These are phyloP conservation scores for Drosophila tristis DNA, from an alignment of 1,140 invertebrate species.

Conservation along the genomic window DNA sequence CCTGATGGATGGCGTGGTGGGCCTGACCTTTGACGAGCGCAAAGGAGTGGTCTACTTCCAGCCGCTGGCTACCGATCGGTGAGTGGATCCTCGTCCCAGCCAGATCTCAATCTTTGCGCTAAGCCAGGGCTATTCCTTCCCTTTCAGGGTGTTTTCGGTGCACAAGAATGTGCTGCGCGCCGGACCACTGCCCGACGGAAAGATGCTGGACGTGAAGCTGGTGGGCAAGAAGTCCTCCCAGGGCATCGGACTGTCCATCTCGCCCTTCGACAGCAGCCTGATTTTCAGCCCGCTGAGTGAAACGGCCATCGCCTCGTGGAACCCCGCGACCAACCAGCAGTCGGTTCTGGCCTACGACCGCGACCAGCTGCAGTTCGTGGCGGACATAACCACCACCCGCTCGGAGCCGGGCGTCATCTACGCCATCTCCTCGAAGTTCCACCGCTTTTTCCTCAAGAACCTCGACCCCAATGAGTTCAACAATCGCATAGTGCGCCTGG, in stretches of 20 bases:
- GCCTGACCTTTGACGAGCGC: conserved; percentile 89
- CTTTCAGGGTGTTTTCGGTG: conserved; percentile 89
- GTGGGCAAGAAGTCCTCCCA: conserved; percentile 93
- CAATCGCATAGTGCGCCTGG: conserved; percentile 87
- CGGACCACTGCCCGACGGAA: conserved; percentile 88
- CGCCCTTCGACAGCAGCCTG: conserved; percentile 88
- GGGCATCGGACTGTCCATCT: conserved; percentile 89
- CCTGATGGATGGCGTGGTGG: conserved; percentile 92
- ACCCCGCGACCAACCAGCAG: conserved; percentile 89
- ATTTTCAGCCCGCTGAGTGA: conserved; percentile 91
- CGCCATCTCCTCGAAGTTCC: conserved; percentile 89
- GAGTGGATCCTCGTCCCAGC: conserved; percentile 1
- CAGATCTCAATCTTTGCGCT: not conserved
- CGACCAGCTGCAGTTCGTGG: conserved; percentile 89
- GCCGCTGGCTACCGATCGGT: conserved; percentile 92
- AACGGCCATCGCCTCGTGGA: conserved; percentile 91
- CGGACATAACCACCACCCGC: conserved; percentile 88
- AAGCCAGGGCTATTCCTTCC: not conserved
- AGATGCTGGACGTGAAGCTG: conserved; percentile 89
- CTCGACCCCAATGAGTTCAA: conserved; percentile 87
- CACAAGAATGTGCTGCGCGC: conserved; percentile 89
- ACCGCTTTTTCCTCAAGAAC: conserved; percentile 90
- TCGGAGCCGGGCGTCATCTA: conserved; percentile 89
- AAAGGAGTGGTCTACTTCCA: conserved; percentile 90
- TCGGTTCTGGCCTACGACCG: conserved; percentile 88